Base-by-base conservation (phyloP, 2,113 vertebrate species). In the Bubalus kerabau region DNA sequence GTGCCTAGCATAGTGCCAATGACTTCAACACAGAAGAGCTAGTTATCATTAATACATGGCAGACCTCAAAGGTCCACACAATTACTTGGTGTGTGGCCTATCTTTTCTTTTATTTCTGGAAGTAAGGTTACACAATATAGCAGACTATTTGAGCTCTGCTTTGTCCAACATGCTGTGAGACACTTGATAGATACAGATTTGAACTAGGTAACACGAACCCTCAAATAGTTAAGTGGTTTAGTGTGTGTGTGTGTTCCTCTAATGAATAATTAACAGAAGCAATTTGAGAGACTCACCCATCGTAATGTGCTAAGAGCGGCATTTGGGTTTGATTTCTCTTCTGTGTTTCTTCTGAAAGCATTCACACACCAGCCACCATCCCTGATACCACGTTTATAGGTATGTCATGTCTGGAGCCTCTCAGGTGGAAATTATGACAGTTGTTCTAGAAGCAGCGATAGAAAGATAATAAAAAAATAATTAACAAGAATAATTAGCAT, bases 401-500 rank as follows among this genome's bases (percentile, higher is more conserved):
- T 97, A 91, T 97, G 94, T 97, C 97, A 71, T 4, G 83, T 97
- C 93, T 98, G 85, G 94, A 94, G 71, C 67, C 96, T 97, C 87
- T 98, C 96, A 98, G 97, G 98, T 95, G 97, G 98, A 98, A 98
- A 98, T 98, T 87, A 96, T 85, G 52, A 91, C 91, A 98, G 97
- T 96, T 97, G 94, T 90, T 98, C 91, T 91, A 95, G 97, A 32
- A 98, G 92, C 97, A 95, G 43, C 64, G 92, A 98, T 98, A 97
- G 95, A 98, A 98, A 96, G 97, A 98, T 98, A 99, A 98, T 99
- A 99, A 90, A 98, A 98, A 98, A 98, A 98, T 98, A 99, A 99
- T 98, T 99, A 99, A 97, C 98, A 99, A 98, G 98, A 98, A 98
- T 98, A 98, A 98, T 99, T 98, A 99, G 93, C 96, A 97, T 48